phyloP scores from a whole-genome alignment of 2,888 invertebrate genomes.

The Stenotaenia linearis region DNA sequence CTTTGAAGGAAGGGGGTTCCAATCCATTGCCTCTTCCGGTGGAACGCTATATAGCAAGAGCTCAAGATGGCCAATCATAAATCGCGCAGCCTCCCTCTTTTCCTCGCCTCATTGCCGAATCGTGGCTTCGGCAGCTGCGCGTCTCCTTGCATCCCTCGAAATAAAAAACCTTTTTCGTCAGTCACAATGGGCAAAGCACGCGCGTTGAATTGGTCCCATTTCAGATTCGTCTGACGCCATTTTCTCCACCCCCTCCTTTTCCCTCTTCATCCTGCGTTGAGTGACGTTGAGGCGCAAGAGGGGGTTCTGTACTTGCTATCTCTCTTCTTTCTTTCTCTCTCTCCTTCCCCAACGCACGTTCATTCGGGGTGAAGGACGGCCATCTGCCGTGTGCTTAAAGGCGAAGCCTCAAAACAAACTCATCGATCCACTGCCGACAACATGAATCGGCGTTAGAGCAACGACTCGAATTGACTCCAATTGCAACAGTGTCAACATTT shows the following conservation, averaged over 20 bases:
- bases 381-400: slow-evolving; percentile 24
- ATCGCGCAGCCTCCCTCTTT: slow-evolving; percentile 15
- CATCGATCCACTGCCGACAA: slow-evolving; percentile 21
- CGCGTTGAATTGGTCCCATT: slow-evolving; percentile 21
- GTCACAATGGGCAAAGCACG: slow-evolving; percentile 16
- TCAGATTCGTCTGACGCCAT: slow-evolving; percentile 26
- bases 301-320: slow-evolving; percentile 1
- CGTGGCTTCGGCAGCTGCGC: slow-evolving; percentile 26
- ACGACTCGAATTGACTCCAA: slow-evolving; percentile 11
- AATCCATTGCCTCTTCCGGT: slow-evolving; percentile 21
- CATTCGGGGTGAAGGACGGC: slow-evolving; percentile 17
- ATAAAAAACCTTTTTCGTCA: slow-evolving; percentile 22
- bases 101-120: slow-evolving; percentile 23
- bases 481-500: slow-evolving; percentile 23
- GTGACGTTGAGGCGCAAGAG: slow-evolving; percentile 15
- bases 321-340: neutral
- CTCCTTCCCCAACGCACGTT: neutral
- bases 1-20: slow-evolving; percentile 26
- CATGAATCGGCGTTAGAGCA: neutral
- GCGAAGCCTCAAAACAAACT: slow-evolving; percentile 26
- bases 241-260: slow-evolving; percentile 12
- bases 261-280: slow-evolving; percentile 2
- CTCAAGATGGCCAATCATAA: slow-evolving; percentile 22
- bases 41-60: slow-evolving; percentile 22
- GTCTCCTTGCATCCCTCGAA: neutral